Base-by-base conservation (phyloP, 2,797 vertebrate species). In the Scarus forsteni region DNA sequence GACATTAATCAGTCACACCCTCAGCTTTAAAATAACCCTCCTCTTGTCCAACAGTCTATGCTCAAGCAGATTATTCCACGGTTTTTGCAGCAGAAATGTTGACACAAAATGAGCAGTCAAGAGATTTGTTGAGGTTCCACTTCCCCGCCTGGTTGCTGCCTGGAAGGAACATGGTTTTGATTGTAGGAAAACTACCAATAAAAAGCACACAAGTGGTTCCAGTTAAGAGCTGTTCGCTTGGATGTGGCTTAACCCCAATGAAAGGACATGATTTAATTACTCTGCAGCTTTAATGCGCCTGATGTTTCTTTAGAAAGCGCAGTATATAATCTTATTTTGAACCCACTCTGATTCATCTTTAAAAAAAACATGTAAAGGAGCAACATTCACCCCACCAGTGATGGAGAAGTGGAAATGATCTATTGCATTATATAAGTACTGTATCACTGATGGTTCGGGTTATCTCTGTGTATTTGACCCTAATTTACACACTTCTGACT, bases 211-310 rank as follows among this genome's bases (percentile, higher is more conserved):
- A 90, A 94, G 92, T 92, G 93, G 93, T 92, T 94, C 88, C 79
- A 93, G 92, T 94, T 94, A 94, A 86, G 88, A 89, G 88, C 87
- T 76, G 72, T 85, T 92, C 57, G 70, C 91, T 94, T 92, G 86
- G 87, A 94, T 94, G 93, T 95, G 93, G 94, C 85, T 82, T 87
- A 90, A 92, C 93, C 92, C 87, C 93, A 94, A 93, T 91, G 90
- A 93, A 90, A 94, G 92, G 92, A 94, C 93, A 92, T 93, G 91
- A 94, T 94, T 94, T 94, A 92, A 94, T 94, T 93, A 94, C 92
- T 92, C 90, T 93, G 88, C 86, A 88, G 85, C 89, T 93, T 94
- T 93, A 93, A 93, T 92, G 91, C 71, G 89, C 87, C 89, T 92
- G 87, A 88, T 93, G 93, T 94, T 92, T 90, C 92, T 91, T 93